Conservation (phyloP, 2,113 vertebrate species). For the Amphiprion percula region DNA sequence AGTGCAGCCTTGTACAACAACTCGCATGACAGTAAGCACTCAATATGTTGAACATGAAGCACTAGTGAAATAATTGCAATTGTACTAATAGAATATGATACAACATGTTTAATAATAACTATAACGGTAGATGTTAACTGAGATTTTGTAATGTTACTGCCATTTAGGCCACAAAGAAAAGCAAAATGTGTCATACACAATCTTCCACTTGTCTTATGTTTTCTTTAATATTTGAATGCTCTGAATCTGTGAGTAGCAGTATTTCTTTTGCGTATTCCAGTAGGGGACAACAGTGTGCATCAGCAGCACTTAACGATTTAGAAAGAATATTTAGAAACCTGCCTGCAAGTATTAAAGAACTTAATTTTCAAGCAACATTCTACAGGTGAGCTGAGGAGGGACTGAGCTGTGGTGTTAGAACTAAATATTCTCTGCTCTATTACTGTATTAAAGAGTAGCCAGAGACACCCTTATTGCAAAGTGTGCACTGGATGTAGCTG, state of each 20-base stretch:
- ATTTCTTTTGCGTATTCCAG: neutral
- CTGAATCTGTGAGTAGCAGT: neutral
- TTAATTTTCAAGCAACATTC: neutral
- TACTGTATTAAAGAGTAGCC: neutral
- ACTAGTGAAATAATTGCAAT: too few relatives aligned
- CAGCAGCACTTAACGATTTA: neutral
- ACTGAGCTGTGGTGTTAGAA: neutral
- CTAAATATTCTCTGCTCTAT: neutral
- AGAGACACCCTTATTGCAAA: neutral
- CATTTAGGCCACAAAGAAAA: too few relatives aligned
- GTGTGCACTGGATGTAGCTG: neutral
- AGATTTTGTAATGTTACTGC: too few relatives aligned
- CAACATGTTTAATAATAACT: too few relatives aligned
- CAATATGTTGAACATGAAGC: too few relatives aligned
- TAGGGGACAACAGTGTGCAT: neutral
- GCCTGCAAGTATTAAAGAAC: neutral
- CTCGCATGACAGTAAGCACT: too few relatives aligned
- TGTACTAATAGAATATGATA: too few relatives aligned
- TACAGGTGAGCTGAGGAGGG: neutral
- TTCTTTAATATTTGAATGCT: neutral
- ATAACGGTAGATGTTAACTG: too few relatives aligned
- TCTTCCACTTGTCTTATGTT: too few relatives aligned
- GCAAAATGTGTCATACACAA: too few relatives aligned
- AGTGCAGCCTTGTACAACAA: too few relatives aligned
- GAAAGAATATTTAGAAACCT: neutral